These are phyloP conservation scores for Aspidapion aeneum DNA, from an alignment of 2,888 invertebrate species.

Conservation along the genomic window DNA sequence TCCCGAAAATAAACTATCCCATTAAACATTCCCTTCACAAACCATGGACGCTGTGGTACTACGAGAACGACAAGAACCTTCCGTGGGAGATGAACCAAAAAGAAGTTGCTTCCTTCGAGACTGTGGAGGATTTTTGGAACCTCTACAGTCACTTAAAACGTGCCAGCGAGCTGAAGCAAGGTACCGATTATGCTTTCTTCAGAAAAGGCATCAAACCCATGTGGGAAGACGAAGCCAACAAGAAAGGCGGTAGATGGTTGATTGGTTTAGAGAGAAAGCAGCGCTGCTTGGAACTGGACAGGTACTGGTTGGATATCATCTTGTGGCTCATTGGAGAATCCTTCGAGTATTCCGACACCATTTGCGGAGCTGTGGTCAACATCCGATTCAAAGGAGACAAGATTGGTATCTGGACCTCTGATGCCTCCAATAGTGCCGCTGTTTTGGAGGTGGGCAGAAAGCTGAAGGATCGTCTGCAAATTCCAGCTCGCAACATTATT, in stretches of 20 bases:
- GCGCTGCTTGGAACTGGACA: constrained; percentile 69
- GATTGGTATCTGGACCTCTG: constrained; percentile 90
- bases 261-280: constrained; percentile 81
- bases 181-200: constrained; percentile 84
- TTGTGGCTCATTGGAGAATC: constrained; percentile 94
- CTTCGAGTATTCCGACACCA: constrained; percentile 89
- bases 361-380: constrained; percentile 97
- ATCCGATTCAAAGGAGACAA: constrained; percentile 89
- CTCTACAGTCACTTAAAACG: constrained; percentile 89
- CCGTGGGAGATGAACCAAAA: constrained; percentile 94
- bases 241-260: constrained; percentile 90
- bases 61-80: constrained; percentile 87
- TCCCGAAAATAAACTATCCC: not conserved
- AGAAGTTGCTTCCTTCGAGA: constrained; percentile 90
- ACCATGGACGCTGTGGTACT: constrained; percentile 98
- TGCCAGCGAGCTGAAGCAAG: constrained; percentile 78
- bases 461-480: constrained; percentile 79
- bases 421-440: constrained; percentile 73
- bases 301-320: constrained; percentile 85
- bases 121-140: constrained; percentile 99
- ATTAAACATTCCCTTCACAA: constrained; percentile 90
- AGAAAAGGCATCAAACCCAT: constrained; percentile 88
- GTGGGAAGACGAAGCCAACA: constrained; percentile 96
- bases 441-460: constrained; percentile 86
- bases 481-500: constrained; percentile 35